A percentile compares a stretch with the other conserved stretches of the same genome.
phyloP scores from a whole-genome alignment of 2,888 invertebrate genomes.

The Villa cingulata region DNA sequence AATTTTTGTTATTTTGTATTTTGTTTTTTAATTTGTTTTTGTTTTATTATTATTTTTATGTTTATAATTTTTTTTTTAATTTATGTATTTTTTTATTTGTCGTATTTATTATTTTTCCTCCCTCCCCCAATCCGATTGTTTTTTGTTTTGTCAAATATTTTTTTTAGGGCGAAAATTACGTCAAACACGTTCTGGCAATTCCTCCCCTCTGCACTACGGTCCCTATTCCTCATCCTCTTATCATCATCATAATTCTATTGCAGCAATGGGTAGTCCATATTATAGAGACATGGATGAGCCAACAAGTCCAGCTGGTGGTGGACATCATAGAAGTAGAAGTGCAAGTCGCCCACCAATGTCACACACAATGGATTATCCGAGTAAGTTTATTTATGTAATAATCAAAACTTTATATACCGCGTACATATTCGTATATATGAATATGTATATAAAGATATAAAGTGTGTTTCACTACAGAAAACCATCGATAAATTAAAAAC shows the following conservation, averaged over 20 bases:
- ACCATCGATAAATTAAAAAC: no score
- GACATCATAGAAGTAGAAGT: constrained; percentile 67
- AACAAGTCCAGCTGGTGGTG: constrained; percentile 73
- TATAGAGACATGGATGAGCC: constrained; percentile 69
- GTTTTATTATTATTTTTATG: no score
- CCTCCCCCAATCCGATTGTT: not conserved
- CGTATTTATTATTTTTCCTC: not conserved
- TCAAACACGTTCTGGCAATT: constrained; percentile 26
- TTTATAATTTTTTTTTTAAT: no score
- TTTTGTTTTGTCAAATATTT: not conserved
- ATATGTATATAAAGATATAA: no score
- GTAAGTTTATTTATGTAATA: constrained; percentile 32
- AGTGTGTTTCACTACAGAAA: no score
- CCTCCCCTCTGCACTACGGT: constrained; percentile 26
- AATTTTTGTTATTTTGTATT: no score
- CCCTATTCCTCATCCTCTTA: constrained; percentile 34
- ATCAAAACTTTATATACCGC: no score
- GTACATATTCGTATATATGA: no score
- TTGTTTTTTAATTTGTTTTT: no score
- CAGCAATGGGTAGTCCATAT: constrained; percentile 49
- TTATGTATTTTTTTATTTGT: not conserved
- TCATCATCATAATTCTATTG: constrained; percentile 39
- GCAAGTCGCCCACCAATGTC: constrained; percentile 56
- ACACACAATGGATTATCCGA: constrained; percentile 44
- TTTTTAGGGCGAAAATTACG: constrained; percentile 22